Base-by-base conservation (phyloP, 2,797 vertebrate genomes). In the Pogoniulus pusillus region DNA sequence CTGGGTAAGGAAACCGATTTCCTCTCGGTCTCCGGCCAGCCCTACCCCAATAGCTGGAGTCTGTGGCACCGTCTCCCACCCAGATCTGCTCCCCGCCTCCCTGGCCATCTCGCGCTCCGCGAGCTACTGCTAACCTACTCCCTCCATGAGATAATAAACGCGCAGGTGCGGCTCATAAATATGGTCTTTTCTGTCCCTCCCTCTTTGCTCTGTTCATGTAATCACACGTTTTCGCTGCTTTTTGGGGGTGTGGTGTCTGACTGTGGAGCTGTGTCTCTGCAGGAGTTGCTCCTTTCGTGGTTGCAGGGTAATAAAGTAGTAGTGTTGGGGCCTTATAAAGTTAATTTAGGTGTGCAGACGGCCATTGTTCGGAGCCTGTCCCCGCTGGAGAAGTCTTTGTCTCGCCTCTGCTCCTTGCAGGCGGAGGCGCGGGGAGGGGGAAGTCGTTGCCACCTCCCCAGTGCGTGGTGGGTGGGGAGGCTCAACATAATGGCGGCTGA, bases 401-500 rank as follows among this genome's bases (percentile, higher is more conserved):
- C 49, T 26, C 24, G 45, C n/a, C 23, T 85, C 23, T 37, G 19
- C 23, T 87, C 55, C 92, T 93, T 93, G 75, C 35, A 55, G 89
- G 54, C 22, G 60, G 49, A 80, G 37, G 47, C 43, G 26, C 4
- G 58, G 58, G 57, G 59, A 75, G 45, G 32, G 39, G 85, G 93
- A 85, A 94, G 96, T 93, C 78, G 68, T 55, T 69, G 39, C 62
- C 76, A 43, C 84, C 82, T 95, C 76, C 93, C 89, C 70, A 60
- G 91, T 84, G 86, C 58, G 88, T 85, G 14, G 93, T 43, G 90
- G 66, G 73, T 24, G 60, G 90, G 85, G 93, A 94, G 94, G 86
- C 95, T 90, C 94, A 96, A 85, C 96, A 98, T 98, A 97, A 99
- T 99, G 98, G 98, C 98, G 96, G 98, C 98, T 92, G 41, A 41